Percentiles rank a stretch among this genome's conserved stretches.
Conservation (phyloP, 37 sponge, comb jelly and placozoan genomes). For the Amphimedon queenslandica region DNA sequence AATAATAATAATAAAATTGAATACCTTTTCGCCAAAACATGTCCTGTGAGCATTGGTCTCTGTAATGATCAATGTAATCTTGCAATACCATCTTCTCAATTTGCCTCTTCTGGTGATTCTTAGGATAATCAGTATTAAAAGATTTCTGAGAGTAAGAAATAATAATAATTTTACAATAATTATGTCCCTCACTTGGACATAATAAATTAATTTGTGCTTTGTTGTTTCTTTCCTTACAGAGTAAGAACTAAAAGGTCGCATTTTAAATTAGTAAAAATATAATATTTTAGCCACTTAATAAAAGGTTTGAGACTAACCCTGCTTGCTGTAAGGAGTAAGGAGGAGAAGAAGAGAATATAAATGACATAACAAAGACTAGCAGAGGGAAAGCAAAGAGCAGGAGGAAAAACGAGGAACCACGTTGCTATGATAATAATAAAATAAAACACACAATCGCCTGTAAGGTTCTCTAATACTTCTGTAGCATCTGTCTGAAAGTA, state of each 20-base stretch:
- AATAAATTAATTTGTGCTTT: no score
- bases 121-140: not conserved
- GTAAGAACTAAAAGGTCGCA: no score
- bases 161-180: no score
- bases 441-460: no score
- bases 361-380: not conserved
- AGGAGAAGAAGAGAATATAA: not conserved
- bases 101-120: not conserved
- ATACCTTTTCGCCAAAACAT: not conserved
- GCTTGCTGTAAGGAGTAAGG: constrained; percentile 4
- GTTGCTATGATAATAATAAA: no score
- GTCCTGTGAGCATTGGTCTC: not conserved
- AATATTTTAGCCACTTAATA: not conserved
- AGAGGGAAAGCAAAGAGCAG: not conserved
- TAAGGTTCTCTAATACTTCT: no score
- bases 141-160: not conserved
- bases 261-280: not conserved
- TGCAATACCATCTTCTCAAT: not conserved
- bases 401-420: no score
- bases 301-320: not conserved
- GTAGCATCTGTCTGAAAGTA: no score
- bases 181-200: no score
- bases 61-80: not conserved
- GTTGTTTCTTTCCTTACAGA: no score
- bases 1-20: not conserved